These are phyloP conservation scores for Paelopatides confundens DNA, from an alignment of 53 echinoderm and acorn worm genomes.

Conservation along the genomic window DNA sequence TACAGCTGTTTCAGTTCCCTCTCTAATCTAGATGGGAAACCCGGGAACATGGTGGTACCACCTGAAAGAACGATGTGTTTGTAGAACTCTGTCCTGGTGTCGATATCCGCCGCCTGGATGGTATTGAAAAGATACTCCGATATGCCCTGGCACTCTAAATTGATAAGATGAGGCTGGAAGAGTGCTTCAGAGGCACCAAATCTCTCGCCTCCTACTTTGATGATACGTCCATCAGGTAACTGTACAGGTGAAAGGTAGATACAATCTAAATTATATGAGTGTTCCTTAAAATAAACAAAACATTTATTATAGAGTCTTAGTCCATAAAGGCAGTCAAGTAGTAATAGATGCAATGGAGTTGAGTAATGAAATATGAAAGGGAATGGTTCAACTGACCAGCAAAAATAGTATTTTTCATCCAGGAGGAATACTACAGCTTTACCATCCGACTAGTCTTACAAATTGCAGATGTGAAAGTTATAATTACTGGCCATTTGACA, in stretches of 20 bases:
- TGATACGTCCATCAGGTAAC: slow-evolving; percentile 96
- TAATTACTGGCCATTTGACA: too few species aligned
- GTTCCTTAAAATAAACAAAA: too few species aligned
- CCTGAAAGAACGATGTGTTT: slow-evolving; percentile 99
- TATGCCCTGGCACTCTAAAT: slow-evolving; percentile 88
- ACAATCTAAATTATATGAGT: too few species aligned
- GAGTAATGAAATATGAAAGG: too few species aligned
- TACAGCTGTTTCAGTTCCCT: slow-evolving; percentile 98
- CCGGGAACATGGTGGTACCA: slow-evolving; percentile 99
- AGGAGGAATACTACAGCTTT: too few species aligned
- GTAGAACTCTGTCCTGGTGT: slow-evolving; percentile 96
- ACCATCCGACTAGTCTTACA: too few species aligned
- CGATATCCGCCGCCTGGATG: slow-evolving; percentile 91
- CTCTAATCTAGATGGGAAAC: slow-evolving; percentile 95
- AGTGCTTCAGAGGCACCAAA: slow-evolving; percentile 98
- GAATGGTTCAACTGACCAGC: too few species aligned
- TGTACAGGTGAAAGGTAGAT: background rate
- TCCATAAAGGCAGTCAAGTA: too few species aligned
- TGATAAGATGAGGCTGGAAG: slow-evolving; percentile 99
- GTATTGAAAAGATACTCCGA: slow-evolving; percentile 98
- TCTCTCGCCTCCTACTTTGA: slow-evolving; percentile 95
- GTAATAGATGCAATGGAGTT: too few species aligned
- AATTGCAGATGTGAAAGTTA: too few species aligned
- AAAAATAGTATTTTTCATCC: too few species aligned
- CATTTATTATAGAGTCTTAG: too few species aligned